Conservation (phyloP, 1,140 invertebrate genomes). For the Sycophaga agraensis region DNA sequence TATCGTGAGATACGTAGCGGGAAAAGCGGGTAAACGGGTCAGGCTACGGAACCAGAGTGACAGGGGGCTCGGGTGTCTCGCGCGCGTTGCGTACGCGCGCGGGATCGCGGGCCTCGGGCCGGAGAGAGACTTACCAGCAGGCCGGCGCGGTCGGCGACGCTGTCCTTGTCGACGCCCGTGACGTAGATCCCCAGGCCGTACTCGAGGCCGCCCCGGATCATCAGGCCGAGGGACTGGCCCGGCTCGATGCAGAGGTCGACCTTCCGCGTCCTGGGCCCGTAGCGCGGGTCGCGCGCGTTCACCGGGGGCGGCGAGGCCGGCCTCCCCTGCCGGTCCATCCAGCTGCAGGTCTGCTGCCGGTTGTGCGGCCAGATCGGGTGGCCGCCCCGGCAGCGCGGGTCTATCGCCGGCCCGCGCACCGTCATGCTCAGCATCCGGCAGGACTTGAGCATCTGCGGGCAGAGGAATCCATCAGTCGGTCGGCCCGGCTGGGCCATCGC, state of each 20-base stretch:
- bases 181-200: constrained; percentile 94
- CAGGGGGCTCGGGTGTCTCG: too few relatives aligned
- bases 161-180: constrained; percentile 89
- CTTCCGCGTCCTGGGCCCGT: constrained; percentile 58
- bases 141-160: constrained; percentile 85
- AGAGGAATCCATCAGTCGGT: neutral
- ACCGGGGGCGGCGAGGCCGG: constrained; percentile 78
- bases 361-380: constrained; percentile 58
- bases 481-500: neutral
- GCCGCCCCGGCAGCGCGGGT: constrained; percentile 54
- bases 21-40: too few relatives aligned
- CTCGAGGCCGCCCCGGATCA: constrained; percentile 91
- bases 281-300: constrained; percentile 50
- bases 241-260: constrained; percentile 85
- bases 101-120: too few relatives aligned
- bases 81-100: too few relatives aligned
- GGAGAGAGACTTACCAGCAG: constrained; percentile 70
- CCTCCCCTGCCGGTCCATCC: constrained; percentile 87
- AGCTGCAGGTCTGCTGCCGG: constrained; percentile 81
- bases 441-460: constrained; percentile 80
- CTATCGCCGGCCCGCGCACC: constrained; percentile 69
- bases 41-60: too few relatives aligned
- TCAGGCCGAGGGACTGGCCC: constrained; percentile 85
- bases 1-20: too few relatives aligned
- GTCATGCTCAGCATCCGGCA: constrained; percentile 84